Percentiles rank a stretch among this genome's conserved stretches.
These are phyloP conservation scores for Pedetes capensis DNA, from an alignment of 2,113 vertebrate species.

Conservation along the genomic window DNA sequence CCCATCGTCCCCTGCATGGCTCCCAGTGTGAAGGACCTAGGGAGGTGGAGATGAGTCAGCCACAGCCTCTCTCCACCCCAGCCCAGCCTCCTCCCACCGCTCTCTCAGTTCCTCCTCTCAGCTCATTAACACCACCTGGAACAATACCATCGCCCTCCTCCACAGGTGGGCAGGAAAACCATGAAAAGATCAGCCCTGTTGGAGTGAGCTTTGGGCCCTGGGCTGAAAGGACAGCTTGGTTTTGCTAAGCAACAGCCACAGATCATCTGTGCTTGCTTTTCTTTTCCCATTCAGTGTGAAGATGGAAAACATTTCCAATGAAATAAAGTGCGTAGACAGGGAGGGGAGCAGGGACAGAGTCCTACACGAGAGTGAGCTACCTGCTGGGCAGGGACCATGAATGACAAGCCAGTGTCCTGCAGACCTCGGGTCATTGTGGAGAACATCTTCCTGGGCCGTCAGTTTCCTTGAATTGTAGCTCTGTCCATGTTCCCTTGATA, in stretches of 20 bases:
- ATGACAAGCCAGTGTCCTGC: background rate
- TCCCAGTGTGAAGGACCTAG: background rate
- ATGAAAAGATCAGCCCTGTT: background rate
- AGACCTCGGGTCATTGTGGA: background rate
- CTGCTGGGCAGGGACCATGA: no score
- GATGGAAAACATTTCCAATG: background rate
- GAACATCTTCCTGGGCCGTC: background rate
- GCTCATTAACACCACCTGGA: background rate
- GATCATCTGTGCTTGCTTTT: background rate
- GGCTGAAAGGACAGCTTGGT: background rate
- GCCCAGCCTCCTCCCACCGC: background rate
- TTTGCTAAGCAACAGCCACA: background rate
- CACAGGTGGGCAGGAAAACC: background rate
- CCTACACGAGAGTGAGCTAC: background rate
- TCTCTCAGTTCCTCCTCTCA: background rate
- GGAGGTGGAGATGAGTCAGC: background rate
- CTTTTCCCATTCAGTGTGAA: background rate
- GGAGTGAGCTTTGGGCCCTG: rapidly evolving
- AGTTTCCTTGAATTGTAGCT: background rate
- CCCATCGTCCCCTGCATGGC: rapidly evolving
- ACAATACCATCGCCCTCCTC: background rate
- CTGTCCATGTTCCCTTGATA: background rate
- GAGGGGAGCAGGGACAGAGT: background rate
- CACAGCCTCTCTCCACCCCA: background rate
- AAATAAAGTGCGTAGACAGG: background rate